Conservation (phyloP, 2,888 invertebrate genomes). For the Phortica magna region DNA sequence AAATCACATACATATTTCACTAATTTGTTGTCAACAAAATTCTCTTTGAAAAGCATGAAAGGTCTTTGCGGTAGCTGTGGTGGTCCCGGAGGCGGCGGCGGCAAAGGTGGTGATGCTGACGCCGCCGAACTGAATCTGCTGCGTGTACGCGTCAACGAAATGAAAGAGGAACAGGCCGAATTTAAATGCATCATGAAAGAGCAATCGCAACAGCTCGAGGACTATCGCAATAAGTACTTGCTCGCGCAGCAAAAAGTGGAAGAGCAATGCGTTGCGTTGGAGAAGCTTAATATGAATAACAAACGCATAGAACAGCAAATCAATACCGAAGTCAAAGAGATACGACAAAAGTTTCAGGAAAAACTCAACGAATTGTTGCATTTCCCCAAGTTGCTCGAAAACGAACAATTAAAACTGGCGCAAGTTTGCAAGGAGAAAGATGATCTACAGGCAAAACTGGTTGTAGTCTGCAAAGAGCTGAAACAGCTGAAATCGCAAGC, state of each 20-base stretch:
- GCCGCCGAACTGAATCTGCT: constrained; percentile 68
- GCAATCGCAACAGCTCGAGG: constrained; percentile 75
- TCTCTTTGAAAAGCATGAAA: constrained; percentile 57
- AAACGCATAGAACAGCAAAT: constrained; percentile 76
- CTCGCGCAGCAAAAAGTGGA: constrained; percentile 76
- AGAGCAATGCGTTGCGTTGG: constrained; percentile 73
- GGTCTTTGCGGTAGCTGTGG: constrained; percentile 59
- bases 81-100: constrained; percentile 19
- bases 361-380: constrained; percentile 75
- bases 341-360: constrained; percentile 76
- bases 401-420: constrained; percentile 74
- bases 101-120: constrained; percentile 58
- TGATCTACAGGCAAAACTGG: constrained; percentile 72
- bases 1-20: neutral
- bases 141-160: constrained; percentile 69
- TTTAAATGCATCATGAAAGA: constrained; percentile 76
- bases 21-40: neutral
- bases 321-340: constrained; percentile 75
- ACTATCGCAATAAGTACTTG: constrained; percentile 76
- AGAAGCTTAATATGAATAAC: constrained; percentile 75
- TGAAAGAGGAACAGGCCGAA: constrained; percentile 75
- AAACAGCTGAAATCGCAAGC: constrained; percentile 63
- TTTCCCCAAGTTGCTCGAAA: constrained; percentile 75
- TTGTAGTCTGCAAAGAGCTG: constrained; percentile 74
- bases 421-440: constrained; percentile 73